phyloP scores from a whole-genome alignment of 2,113 vertebrate genomes.

The Glaucomys volans region DNA sequence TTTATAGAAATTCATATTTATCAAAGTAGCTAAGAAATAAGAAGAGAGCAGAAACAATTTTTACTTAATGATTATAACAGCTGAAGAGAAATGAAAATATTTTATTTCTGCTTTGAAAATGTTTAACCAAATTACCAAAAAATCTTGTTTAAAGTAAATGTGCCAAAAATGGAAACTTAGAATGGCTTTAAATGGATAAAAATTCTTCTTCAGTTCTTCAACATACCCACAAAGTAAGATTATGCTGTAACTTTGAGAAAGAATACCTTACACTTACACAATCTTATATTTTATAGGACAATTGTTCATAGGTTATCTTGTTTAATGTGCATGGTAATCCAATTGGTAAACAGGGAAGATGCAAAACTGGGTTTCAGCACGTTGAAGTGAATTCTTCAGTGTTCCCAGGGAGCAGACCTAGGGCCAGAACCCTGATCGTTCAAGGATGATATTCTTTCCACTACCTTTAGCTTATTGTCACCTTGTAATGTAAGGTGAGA shows the following conservation, averaged over 20 bases:
- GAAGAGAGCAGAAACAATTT: background rate
- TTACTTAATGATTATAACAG: background rate
- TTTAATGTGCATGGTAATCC: background rate
- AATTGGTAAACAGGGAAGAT: background rate
- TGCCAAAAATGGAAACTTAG: background rate
- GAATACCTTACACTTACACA: background rate
- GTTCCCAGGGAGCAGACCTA: background rate
- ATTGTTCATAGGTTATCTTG: background rate
- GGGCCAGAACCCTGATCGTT: background rate
- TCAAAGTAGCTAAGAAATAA: background rate
- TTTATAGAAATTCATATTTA: background rate
- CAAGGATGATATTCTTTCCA: background rate
- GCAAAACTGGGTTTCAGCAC: background rate
- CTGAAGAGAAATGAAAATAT: constrained; percentile 45
- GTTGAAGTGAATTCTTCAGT: background rate
- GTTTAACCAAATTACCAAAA: constrained; percentile 7
- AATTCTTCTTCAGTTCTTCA: background rate
- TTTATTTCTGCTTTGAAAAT: constrained; percentile 18
- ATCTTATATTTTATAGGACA: background rate
- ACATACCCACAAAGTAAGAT: background rate
- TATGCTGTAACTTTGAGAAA: background rate
- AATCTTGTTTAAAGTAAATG: background rate
- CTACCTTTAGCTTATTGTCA: background rate
- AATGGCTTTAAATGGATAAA: constrained; percentile 10
- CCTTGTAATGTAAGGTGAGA: background rate